These are phyloP conservation scores for Chloroceryle amazona DNA, from an alignment of 2,797 vertebrate species.

Conservation along the genomic window DNA sequence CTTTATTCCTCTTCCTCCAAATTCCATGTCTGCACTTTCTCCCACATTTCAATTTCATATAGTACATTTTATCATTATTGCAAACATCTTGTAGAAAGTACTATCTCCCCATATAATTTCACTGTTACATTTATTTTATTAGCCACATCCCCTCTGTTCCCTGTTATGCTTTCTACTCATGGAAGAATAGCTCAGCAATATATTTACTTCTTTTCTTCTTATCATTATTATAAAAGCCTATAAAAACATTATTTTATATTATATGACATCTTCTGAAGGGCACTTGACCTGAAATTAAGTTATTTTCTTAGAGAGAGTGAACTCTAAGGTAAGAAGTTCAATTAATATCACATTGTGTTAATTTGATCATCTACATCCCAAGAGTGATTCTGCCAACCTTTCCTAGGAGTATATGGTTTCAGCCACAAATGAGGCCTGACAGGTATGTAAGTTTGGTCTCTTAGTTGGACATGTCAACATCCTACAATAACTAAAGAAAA, in stretches of 20 bases:
- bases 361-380: neutral
- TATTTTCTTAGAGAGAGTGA: neutral
- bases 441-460: rapidly evolving
- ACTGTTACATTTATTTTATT: neutral
- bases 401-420: neutral
- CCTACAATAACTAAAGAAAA: no score
- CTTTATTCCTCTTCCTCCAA: neutral
- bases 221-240: neutral
- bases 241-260: neutral
- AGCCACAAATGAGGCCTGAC: neutral
- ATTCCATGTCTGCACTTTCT: neutral
- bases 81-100: neutral
- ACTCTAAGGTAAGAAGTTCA: neutral
- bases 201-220: neutral
- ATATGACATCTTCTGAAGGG: neutral
- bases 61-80: neutral
- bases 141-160: neutral
- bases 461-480: neutral
- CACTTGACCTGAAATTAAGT: neutral
- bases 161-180: neutral
- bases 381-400: neutral
- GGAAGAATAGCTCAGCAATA: neutral
- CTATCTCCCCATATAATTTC: neutral
- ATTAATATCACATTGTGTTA: neutral
- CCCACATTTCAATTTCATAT: neutral